Evolutionary conservation across 2,888 invertebrate species (phyloP).

Genomic region (Scaptomyza reducta): DNA sequence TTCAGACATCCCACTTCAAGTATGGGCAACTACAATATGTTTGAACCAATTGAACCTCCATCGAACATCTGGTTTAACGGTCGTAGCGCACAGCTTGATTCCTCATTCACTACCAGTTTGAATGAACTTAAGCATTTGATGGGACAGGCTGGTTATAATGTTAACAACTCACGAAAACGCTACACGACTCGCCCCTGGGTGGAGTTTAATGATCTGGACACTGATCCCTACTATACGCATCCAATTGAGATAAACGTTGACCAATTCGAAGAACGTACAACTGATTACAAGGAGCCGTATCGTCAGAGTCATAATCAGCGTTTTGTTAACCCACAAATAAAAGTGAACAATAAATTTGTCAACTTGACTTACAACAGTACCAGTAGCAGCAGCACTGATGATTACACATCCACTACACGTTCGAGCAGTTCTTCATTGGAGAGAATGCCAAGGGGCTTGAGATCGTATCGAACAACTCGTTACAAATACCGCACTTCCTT

Average conservation of each 20-base stretch:
- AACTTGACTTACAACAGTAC: background rate
- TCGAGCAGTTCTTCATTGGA: constrained; percentile 4
- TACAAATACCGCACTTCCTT: background rate
- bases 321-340: no score
- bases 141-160: constrained; percentile 4
- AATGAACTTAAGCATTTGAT: constrained; percentile 7
- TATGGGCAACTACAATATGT: background rate
- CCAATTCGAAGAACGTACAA: background rate
- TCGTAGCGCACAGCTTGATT: background rate
- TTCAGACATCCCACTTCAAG: background rate
- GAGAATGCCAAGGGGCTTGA: background rate
- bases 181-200: background rate
- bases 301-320: background rate
- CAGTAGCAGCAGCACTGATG: constrained; percentile 12
- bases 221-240: constrained; percentile 41
- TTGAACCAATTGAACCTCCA: background rate
- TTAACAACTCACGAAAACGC: no score
- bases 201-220: constrained; percentile 23
- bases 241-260: background rate
- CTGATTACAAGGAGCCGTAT: background rate
- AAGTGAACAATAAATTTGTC: background rate
- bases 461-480: background rate
- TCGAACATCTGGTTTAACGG: no score
- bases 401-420: constrained; percentile 34
- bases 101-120: constrained; percentile 23